Evolutionary conservation across 1,140 invertebrate species (phyloP).

Genomic region (Paracyclopina nana): DNA sequence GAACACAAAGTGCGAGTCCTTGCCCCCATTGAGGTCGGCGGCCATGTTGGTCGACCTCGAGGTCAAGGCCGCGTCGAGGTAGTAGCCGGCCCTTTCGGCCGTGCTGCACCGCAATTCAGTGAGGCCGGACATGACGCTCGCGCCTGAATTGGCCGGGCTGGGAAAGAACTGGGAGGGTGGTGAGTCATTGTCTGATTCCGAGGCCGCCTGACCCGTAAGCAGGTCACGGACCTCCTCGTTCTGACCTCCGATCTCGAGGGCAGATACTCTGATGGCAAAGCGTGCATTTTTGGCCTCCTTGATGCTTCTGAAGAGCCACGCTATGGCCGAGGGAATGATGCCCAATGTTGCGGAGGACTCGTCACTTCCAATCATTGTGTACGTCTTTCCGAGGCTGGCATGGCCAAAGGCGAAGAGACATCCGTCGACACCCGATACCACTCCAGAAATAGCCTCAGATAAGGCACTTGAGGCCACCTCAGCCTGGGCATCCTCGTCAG

Average conservation of each 20-base stretch:
- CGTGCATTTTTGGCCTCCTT: constrained; percentile 42
- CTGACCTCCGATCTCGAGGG: constrained; percentile 49
- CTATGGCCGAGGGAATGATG: constrained; percentile 71
- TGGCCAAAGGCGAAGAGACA: constrained; percentile 82
- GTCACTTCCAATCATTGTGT: constrained; percentile 12
- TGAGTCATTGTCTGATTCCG: constrained; percentile 39
- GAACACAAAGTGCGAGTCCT: constrained; percentile 62
- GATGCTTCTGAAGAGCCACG: constrained; percentile 82
- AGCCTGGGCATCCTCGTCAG: constrained; percentile 71
- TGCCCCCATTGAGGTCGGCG: too few species aligned
- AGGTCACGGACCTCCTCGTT: constrained; percentile 36
- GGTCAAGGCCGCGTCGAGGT: constrained; percentile 68
- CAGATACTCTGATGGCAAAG: constrained; percentile 57
- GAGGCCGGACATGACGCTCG: constrained; percentile 54
- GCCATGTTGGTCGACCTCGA: constrained; percentile 34
- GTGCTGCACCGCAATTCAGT: constrained; percentile 76
- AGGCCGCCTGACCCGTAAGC: constrained; percentile 34
- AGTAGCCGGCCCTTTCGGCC: constrained; percentile 79
- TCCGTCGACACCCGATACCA: constrained; percentile 77
- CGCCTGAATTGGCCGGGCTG: constrained; percentile 45
- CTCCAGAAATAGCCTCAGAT: constrained; percentile 75
- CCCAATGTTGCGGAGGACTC: constrained; percentile 39
- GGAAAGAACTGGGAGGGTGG: constrained; percentile 67
- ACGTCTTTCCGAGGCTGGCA: constrained; percentile 56
- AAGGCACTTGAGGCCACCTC: constrained; percentile 72